Base-by-base conservation (phyloP, 2,797 vertebrate genomes). In the Ceryle rudis region DNA sequence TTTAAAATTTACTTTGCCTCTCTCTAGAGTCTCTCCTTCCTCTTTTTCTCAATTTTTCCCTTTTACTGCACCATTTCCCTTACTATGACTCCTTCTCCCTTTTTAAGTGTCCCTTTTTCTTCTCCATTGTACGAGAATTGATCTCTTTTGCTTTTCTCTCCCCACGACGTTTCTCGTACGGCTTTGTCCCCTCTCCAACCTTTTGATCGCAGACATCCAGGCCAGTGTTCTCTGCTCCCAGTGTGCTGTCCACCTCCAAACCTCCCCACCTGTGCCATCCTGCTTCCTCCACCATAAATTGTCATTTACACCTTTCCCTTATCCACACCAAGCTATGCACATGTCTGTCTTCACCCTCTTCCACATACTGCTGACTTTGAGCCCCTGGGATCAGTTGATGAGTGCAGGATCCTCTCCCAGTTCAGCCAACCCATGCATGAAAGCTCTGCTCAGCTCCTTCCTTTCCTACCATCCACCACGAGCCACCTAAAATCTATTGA, bases 311-410 rank as follows among this genome's bases (percentile, higher is more conserved):
- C 25, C 35, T 52, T 90, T 88, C 52, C 29, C 19, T 8, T 20
- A 7, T 5, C 47, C 44, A 19, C 28, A 22, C 33, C 46, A 42
- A 74, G 60, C 26, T 41, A 44, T 1, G 3, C 18, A 20, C 1
- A 0, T 7, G 1, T 31, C 66, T 37, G 9, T 13, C 66, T 46
- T 58, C 44, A 5, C 26, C 14, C 7, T 31, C 26, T 37, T 72
- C 31, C 26, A 13, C 0, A 0, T 11, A 2, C 0, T 0, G 0
- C 35, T 44, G 52, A 28, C 33, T 51, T 21, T 16, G 47, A 89
- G 37, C 10, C 33, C 13, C 31, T 28, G 35, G 41, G 23, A 70
- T 44, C n/a, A n/a, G n/a, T 7, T 39, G 33, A 41, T 25, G 37
- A 42, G 29, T 21, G 35, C 28, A 21, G 26, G 54, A 2, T 58